These are phyloP conservation scores for Apistogramma diplotaenia DNA, from an alignment of 2,113 vertebrate genomes.

Conservation along the genomic window DNA sequence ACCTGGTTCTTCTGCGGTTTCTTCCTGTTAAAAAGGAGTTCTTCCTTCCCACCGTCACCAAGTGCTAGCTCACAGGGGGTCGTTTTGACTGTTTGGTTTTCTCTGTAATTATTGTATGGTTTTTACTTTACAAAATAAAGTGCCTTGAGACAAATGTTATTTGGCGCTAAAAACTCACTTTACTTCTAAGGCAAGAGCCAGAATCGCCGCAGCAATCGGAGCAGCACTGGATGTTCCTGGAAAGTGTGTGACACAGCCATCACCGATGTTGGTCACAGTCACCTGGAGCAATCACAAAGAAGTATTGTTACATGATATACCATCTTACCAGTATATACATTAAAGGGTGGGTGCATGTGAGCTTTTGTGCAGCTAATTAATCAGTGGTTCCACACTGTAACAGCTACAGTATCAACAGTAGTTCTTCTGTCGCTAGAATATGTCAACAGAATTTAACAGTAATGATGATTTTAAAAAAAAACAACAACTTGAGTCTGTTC, in stretches of 20 bases:
- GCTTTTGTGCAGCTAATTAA: not conserved
- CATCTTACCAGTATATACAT: not conserved
- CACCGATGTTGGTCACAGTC: constrained; percentile 79
- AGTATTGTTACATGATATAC: not conserved
- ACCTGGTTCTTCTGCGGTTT: no score
- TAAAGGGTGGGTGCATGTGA: not conserved
- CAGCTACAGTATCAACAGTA: not conserved
- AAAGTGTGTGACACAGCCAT: constrained; percentile 74
- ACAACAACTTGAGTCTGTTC: not conserved
- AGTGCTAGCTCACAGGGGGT: no score
- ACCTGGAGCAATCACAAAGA: constrained; percentile 78
- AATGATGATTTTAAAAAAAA: constrained; percentile 13
- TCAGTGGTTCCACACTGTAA: not conserved
- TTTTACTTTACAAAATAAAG: no score
- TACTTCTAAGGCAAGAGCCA: constrained; percentile 69
- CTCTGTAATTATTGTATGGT: no score
- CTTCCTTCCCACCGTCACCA: no score
- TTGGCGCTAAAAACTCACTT: constrained; percentile 51
- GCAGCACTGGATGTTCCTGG: constrained; percentile 68
- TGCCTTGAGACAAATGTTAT: no score
- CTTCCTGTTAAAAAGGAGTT: no score
- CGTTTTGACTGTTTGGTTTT: no score
- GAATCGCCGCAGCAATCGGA: constrained; percentile 48
- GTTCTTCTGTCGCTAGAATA: not conserved
- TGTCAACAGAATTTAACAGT: constrained; percentile 21